phyloP scores from a whole-genome alignment of 2,888 invertebrate genomes.

The Lasioglossum calceatum region DNA sequence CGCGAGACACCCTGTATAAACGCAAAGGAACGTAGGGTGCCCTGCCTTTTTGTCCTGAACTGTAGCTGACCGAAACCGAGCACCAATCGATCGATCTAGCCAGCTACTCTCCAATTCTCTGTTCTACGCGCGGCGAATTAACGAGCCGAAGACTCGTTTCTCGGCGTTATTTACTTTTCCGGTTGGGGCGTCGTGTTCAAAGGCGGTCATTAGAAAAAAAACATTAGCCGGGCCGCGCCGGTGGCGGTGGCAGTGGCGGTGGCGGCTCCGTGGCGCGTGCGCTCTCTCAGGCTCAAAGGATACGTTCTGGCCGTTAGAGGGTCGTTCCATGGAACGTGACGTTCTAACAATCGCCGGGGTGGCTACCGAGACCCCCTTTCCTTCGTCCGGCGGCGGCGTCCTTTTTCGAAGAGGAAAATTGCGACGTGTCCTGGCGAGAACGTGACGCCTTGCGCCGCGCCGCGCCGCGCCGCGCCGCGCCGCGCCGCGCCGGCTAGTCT shows the following conservation, averaged over 20 bases:
- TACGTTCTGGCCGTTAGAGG: slow-evolving; percentile 63
- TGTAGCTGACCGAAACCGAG: background rate
- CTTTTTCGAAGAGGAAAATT: slow-evolving; percentile 72
- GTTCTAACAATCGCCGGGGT: slow-evolving; percentile 63
- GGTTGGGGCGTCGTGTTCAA: slow-evolving; percentile 7
- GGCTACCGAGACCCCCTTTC: slow-evolving; percentile 1
- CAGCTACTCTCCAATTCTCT: background rate
- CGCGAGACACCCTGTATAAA: no score
- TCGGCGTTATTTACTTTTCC: background rate
- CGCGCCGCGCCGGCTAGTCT: background rate
- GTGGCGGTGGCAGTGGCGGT: background rate
- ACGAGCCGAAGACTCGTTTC: slow-evolving; percentile 4
- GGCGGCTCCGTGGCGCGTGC: background rate
- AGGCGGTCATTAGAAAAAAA: slow-evolving; percentile 44
- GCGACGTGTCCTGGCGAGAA: slow-evolving; percentile 66
- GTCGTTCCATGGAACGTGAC: slow-evolving; percentile 68
- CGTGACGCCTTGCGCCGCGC: slow-evolving; percentile 57
- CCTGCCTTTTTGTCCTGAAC: background rate
- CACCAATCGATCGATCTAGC: slow-evolving; percentile 23
- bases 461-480: background rate
- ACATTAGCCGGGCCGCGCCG: slow-evolving; percentile 5
- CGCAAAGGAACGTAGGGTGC: background rate
- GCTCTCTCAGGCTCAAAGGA: slow-evolving; percentile 40
- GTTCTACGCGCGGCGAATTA: background rate
- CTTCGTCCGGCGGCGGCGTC: slow-evolving; percentile 39